Conservation (phyloP, 2,797 vertebrate species). For the Bradypodion ventrale region DNA sequence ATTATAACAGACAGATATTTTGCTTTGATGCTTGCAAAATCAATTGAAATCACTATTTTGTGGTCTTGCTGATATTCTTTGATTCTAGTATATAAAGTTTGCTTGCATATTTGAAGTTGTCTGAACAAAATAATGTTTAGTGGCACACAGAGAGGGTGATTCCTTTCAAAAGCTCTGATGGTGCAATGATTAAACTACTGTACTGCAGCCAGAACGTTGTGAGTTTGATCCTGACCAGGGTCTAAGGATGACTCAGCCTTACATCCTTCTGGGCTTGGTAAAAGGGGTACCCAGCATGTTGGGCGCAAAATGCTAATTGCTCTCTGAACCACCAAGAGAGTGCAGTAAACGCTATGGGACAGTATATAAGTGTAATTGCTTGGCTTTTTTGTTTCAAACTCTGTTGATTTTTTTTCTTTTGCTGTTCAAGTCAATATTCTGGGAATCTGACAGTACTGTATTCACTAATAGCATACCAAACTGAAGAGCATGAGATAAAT, state of each 20-base stretch:
- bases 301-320: no score
- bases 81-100: neutral
- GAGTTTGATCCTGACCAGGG: no score
- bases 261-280: no score
- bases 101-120: neutral
- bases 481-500: neutral
- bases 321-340: no score
- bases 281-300: no score
- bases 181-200: no score
- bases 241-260: no score
- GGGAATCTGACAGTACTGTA: neutral
- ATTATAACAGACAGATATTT: neutral
- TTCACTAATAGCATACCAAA: neutral
- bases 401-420: neutral
- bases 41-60: neutral
- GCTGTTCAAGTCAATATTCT: neutral
- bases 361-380: no score
- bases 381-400: neutral
- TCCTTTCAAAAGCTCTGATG: neutral
- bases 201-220: no score
- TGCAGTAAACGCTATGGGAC: no score
- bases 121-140: neutral
- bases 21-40: neutral
- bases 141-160: neutral
- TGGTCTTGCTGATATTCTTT: neutral